A percentile compares a stretch with the other conserved stretches of the same genome.
Conservation (phyloP, 2,888 invertebrate genomes). For the Pterostichus niger region DNA sequence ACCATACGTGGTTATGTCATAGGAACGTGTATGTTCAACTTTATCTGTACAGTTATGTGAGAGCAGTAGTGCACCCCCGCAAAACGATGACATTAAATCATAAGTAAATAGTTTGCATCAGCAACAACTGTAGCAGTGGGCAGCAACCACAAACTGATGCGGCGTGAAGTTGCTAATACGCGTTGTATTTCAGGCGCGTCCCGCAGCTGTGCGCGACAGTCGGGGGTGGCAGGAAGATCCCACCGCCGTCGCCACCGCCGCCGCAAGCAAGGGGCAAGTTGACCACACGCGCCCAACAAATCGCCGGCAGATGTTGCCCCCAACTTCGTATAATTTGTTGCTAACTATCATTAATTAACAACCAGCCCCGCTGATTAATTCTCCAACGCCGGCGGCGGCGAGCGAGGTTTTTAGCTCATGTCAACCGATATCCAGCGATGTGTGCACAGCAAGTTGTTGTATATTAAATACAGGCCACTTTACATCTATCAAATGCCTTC, state of each 20-base stretch:
- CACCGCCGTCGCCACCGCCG: not conserved
- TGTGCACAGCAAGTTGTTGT: conserved; percentile 24
- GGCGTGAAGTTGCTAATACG: conserved; percentile 51
- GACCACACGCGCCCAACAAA: conserved; percentile 52
- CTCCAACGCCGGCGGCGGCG: not conserved
- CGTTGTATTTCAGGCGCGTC: conserved; percentile 43
- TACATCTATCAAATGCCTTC: conserved; percentile 36
- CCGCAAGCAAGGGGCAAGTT: not conserved
- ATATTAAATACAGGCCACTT: conserved; percentile 24
- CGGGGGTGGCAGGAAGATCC: conserved; percentile 16
- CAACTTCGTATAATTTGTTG: conserved; percentile 67
- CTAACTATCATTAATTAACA: conserved; percentile 67
- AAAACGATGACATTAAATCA: conserved; percentile 40
- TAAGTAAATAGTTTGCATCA: conserved; percentile 47
- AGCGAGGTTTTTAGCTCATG: conserved; percentile 25
- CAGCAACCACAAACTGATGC: conserved; percentile 46
- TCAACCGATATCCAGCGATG: conserved; percentile 7
- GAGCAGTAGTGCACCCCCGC: not conserved
- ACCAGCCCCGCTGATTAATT: conserved; percentile 53
- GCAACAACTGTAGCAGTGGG: conserved; percentile 26
- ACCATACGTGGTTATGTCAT: too few species aligned
- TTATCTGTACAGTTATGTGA: not conserved
- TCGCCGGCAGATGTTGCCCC: conserved; percentile 57
- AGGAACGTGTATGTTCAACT: not conserved
- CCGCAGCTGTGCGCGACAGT: conserved; percentile 44